These are phyloP conservation scores for Andrena marginata DNA, from an alignment of 2,888 invertebrate genomes.

Conservation along the genomic window DNA sequence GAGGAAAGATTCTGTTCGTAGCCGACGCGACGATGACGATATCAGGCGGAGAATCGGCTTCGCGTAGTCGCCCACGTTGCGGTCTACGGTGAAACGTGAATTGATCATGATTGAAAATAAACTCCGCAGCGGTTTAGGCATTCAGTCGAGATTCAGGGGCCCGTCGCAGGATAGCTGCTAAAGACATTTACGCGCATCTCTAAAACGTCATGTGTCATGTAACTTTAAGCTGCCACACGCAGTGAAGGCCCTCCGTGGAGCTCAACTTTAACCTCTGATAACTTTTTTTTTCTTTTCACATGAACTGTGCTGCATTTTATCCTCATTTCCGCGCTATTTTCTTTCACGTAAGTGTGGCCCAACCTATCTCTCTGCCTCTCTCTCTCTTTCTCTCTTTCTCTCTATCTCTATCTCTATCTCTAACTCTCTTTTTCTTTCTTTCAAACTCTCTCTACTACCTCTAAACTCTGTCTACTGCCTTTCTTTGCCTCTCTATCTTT, in stretches of 20 bases:
- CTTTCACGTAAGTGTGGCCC: constrained; percentile 84
- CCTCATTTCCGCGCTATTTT: constrained; percentile 84
- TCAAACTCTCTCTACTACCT: constrained; percentile 60
- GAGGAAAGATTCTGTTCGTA: neutral
- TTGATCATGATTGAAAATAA: neutral
- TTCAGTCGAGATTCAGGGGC: neutral
- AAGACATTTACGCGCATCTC: neutral
- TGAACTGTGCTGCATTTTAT: constrained; percentile 83
- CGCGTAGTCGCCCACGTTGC: neutral
- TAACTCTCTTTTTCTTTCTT: constrained; percentile 61
- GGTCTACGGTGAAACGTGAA: constrained; percentile 2
- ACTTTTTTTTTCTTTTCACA: constrained; percentile 81
- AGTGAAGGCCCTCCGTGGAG: constrained; percentile 57
- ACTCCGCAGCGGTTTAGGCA: neutral
- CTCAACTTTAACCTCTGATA: constrained; percentile 80
- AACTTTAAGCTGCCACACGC: constrained; percentile 63
- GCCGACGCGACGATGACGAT: neutral
- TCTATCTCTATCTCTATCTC: constrained; percentile 57
- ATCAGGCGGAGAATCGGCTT: neutral
- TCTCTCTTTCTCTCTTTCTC: constrained; percentile 46
- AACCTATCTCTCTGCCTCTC: constrained; percentile 74
- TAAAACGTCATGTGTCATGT: constrained; percentile 56
- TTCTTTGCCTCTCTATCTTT: constrained; percentile 48
- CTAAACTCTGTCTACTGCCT: constrained; percentile 41
- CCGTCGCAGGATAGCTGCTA: neutral